Evolutionary conservation across 2,888 invertebrate genomes (phyloP).

Genomic region (Tupiocoris notatus): DNA sequence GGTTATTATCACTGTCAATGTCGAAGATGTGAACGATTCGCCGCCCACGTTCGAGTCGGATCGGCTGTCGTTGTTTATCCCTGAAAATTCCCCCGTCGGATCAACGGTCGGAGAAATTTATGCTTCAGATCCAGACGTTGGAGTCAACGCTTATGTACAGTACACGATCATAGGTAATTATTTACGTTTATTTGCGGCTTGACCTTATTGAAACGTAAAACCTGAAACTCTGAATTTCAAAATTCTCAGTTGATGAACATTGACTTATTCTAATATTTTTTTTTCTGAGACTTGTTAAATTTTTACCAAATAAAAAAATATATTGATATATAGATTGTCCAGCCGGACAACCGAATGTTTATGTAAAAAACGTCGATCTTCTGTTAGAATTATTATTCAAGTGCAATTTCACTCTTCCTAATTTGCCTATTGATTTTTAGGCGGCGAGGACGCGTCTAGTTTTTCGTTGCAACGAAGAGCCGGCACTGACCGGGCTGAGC

Average conservation of each 20-base stretch:
- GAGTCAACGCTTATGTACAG: slow-evolving; percentile 84
- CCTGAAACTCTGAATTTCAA: no score
- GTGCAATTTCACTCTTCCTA: no score
- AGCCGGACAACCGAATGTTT: no score
- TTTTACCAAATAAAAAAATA: no score
- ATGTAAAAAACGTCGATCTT: no score
- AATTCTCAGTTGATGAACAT: no score
- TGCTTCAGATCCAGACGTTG: slow-evolving; percentile 90
- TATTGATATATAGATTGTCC: no score
- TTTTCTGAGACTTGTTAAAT: no score
- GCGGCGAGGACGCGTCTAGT: slow-evolving; percentile 84
- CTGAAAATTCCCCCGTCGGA: slow-evolving; percentile 95
- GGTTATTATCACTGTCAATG: slow-evolving; percentile 72
- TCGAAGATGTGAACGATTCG: slow-evolving; percentile 87
- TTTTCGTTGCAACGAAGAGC: slow-evolving; percentile 79
- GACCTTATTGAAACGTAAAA: no score
- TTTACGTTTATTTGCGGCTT: no score
- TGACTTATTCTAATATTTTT: no score
- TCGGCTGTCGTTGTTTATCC: slow-evolving; percentile 81
- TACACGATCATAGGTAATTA: slow-evolving; percentile 85
- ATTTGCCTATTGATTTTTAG: slow-evolving; percentile 52
- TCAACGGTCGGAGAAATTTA: slow-evolving; percentile 88
- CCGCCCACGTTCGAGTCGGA: slow-evolving; percentile 87
- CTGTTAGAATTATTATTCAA: no score
- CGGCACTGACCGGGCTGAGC: slow-evolving; percentile 80